Base-by-base conservation (phyloP, 1,140 invertebrate genomes). In the Ceratitis capitata region DNA sequence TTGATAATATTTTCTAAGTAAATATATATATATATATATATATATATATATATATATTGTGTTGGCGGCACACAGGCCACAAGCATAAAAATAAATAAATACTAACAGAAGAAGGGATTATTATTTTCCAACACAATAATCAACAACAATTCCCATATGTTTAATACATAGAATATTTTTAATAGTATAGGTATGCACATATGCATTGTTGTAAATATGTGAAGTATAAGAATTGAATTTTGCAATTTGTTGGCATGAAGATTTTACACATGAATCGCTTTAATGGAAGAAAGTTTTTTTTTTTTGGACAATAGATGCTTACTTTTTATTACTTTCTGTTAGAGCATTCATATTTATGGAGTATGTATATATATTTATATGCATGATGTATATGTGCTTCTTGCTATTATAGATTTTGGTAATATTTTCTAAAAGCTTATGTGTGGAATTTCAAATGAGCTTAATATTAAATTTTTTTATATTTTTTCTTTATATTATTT, bases 241-340 rank as follows among this genome's bases (percentile, higher is more conserved):
- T 45, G 69, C 35, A 78, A 78, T 78, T 78, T 78, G 69, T 32
- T 45, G 69, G 39, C 69, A 78, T 45, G 16, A 26, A 78, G 45
- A 78, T 78, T 39, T 78, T 78, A 78, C 69, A 78, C 69, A 78
- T 78, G 69, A 78, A 35, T 78, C 69, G 69, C 23, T 78, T 78
- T 78, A 78, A 78, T 78, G 69, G 69, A 45, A 78, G 35, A n/a
- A n/a, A n/a, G n/a, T n/a, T n/a, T n/a, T n/a, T n/a, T n/a, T n/a
- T 26, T 47, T 78, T 19, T 78, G 16, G 19, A 39, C n/a, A 78
- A 35, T n/a, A n/a, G 19, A 39, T n/a, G 29, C 4, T 32, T 58
- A 32, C 29, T 39, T 39, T 0, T 39, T 29, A 39, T 39, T 39
- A 32, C 29, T 32, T 69, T 35, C n/a, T n/a, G n/a, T n/a, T n/a